Conservation (phyloP, 1,140 invertebrate species). For the Macrostomum lignano region DNA sequence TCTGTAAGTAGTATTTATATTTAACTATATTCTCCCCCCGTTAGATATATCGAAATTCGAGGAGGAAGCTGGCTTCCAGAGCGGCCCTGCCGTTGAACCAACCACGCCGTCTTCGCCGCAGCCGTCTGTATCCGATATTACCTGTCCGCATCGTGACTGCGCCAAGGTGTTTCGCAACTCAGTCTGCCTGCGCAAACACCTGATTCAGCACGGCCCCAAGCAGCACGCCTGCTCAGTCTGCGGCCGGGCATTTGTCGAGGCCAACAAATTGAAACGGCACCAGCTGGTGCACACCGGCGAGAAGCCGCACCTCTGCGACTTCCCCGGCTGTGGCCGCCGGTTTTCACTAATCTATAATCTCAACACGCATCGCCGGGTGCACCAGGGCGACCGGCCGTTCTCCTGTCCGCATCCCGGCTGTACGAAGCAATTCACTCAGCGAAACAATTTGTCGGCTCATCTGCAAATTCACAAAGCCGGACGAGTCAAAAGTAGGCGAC, state of each 20-base stretch:
- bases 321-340: slow-evolving; percentile 70
- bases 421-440: slow-evolving; percentile 76
- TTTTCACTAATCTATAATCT: slow-evolving; percentile 72
- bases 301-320: slow-evolving; percentile 46
- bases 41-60: too few species aligned
- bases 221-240: slow-evolving; percentile 91
- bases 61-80: too few species aligned
- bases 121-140: too few species aligned
- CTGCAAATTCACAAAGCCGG: too few species aligned
- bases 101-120: too few species aligned
- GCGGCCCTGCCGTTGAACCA: too few species aligned
- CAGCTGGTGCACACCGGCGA: slow-evolving; percentile 75
- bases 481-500: too few species aligned
- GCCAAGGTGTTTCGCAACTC: slow-evolving; percentile 91
- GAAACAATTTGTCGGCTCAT: slow-evolving; percentile 75
- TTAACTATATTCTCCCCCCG: too few species aligned
- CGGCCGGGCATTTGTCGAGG: slow-evolving; percentile 90
- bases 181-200: slow-evolving; percentile 82
- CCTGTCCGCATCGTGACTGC: slow-evolving; percentile 30
- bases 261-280: slow-evolving; percentile 73
- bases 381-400: slow-evolving; percentile 62
- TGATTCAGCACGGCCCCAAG: slow-evolving; percentile 77
- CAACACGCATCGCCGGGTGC: slow-evolving; percentile 65
- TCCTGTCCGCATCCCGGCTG: slow-evolving; percentile 36
- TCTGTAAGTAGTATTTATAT: too few species aligned